Percentiles rank a stretch among this genome's conserved stretches.
Evolutionary conservation across 2,797 vertebrate species (phyloP).

Genomic region (Arrhamphus sclerolepis): DNA sequence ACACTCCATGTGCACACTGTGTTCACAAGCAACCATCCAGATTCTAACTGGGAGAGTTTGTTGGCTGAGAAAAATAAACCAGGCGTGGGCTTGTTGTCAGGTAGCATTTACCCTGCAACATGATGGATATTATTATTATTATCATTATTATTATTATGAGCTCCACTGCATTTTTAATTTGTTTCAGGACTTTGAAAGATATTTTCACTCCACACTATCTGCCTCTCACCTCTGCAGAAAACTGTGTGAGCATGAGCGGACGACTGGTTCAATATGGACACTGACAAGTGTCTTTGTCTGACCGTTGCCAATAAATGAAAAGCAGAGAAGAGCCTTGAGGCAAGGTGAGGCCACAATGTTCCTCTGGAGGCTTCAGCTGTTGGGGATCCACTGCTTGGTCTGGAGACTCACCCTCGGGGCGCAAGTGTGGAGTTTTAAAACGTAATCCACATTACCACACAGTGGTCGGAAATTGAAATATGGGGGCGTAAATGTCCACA

Average conservation of each 20-base stretch:
- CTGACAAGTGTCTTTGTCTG: conserved; percentile 74
- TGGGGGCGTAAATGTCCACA: conserved; percentile 7
- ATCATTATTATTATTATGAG: conserved; percentile 3
- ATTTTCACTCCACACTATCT: background rate
- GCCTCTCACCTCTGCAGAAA: conserved; percentile 27
- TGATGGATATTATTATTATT: conserved; percentile 41
- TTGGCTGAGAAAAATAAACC: conserved; percentile 27
- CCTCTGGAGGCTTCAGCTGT: conserved; percentile 75
- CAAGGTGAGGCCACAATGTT: conserved; percentile 69
- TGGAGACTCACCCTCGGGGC: conserved; percentile 43
- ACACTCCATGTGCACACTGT: conserved; percentile 34
- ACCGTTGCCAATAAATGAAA: conserved; percentile 71
- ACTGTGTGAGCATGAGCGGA: background rate
- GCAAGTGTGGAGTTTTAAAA: conserved; percentile 58
- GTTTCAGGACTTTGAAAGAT: conserved; percentile 23
- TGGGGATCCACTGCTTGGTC: conserved; percentile 77
- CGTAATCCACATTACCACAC: conserved; percentile 60
- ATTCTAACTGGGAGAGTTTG: conserved; percentile 24
- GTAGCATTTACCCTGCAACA: conserved; percentile 50
- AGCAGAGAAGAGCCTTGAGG: conserved; percentile 76
- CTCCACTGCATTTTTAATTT: conserved; percentile 14
- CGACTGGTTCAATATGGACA: conserved; percentile 29
- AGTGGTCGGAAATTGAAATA: conserved; percentile 37
- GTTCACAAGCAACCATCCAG: conserved; percentile 36
- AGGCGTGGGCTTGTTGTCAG: conserved; percentile 57